A percentile compares a stretch with the other conserved stretches of the same genome.
phyloP scores from a whole-genome alignment of 1,140 invertebrate genomes.

The Bradysia coprophila region DNA sequence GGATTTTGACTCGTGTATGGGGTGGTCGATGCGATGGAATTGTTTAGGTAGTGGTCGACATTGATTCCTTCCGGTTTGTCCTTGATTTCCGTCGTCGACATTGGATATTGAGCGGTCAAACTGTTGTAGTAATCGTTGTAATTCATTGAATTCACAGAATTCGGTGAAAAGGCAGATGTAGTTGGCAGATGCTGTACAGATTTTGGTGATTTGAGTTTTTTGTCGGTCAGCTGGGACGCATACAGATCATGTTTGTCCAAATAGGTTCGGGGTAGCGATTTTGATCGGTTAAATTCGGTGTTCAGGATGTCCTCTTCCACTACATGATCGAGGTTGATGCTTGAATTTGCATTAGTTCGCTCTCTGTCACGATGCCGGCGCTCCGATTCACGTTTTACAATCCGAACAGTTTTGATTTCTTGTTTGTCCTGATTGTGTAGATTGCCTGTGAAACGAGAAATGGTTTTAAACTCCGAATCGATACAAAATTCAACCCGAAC shows the following conservation, averaged over 20 bases:
- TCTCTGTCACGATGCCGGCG: conserved; percentile 57
- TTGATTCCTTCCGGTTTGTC: no score
- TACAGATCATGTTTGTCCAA: not conserved
- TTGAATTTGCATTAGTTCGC: conserved; percentile 22
- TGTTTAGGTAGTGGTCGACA: not conserved
- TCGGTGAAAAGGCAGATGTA: not conserved
- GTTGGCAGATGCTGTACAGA: not conserved
- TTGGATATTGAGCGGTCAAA: not conserved
- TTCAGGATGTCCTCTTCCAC: conserved; percentile 26
- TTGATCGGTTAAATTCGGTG: conserved; percentile 1
- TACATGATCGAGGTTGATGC: conserved; percentile 30
- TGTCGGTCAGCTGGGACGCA: not conserved
- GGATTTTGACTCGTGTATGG: not conserved
- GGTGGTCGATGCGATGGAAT: not conserved
- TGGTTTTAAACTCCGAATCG: conserved; percentile 2
- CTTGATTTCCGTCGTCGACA: conserved; percentile 1
- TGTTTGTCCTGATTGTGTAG: conserved; percentile 64
- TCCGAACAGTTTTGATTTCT: conserved; percentile 81
- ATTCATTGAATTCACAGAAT: conserved; percentile 1
- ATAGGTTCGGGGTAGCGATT: conserved; percentile 1
- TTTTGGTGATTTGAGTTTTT: not conserved
- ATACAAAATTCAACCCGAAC: conserved; percentile 10
- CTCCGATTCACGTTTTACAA: conserved; percentile 82
- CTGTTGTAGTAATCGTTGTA: conserved; percentile 9
- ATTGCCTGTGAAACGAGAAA: conserved; percentile 33